Conservation (phyloP, 2,797 vertebrate species). For the Cossypha caffra region DNA sequence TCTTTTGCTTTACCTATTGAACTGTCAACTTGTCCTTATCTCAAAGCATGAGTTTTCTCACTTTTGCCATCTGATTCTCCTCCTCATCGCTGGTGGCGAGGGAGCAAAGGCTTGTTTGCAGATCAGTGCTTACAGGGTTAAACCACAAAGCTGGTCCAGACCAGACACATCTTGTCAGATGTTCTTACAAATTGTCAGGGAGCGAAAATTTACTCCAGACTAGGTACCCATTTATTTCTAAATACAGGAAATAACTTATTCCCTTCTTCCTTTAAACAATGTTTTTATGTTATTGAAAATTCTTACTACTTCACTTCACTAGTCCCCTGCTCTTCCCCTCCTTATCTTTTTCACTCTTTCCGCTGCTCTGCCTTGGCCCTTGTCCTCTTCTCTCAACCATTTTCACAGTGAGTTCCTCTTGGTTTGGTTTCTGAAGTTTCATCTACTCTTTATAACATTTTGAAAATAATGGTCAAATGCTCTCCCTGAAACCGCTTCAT, state of each 20-base stretch:
- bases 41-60: neutral
- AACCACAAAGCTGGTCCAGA: neutral
- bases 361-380: neutral
- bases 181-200: neutral
- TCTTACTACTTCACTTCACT: neutral
- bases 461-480: neutral
- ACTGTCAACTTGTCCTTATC: neutral
- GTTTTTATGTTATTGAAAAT: neutral
- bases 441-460: neutral
- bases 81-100: neutral
- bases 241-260: neutral
- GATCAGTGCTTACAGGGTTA: neutral
- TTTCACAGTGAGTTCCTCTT: neutral
- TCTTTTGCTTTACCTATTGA: neutral
- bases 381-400: neutral
- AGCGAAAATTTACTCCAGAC: neutral
- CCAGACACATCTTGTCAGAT: neutral
- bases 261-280: neutral
- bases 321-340: neutral
- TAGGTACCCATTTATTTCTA: neutral
- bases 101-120: accelerated
- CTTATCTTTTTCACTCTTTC: neutral
- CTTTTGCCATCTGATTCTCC: neutral
- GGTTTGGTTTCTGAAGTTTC: neutral
- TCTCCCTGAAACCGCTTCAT: neutral